Evolutionary conservation across 2,888 invertebrate genomes (phyloP), one percentile per base, ranked within the genome.

Genomic region (Hydrotaea diabolus): DNA sequence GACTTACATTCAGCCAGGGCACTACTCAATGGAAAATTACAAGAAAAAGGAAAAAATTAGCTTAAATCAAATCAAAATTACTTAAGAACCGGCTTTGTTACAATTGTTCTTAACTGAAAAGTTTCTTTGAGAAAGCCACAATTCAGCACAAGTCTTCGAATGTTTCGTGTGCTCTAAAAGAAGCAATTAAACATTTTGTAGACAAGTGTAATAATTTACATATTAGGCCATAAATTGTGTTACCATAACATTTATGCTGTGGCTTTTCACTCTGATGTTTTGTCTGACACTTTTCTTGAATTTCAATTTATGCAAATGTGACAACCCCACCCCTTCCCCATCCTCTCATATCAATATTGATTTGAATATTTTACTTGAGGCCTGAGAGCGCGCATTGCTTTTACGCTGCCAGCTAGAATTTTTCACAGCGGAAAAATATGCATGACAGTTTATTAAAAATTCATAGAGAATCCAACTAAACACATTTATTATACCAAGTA

Each of bases 261-360:
- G 46, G 69, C n/a, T 46, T 69, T 19, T 31, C 2, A 31, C 31
- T 21, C 46, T 69, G 69, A 39, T 19, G 19, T 26, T 23, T 69
- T n/a, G 69, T 46, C 46, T 69, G 69, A 69, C 69, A 69, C 69
- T 69, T 69, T 43, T 46, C 21, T 43, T 69, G 69, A 69, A 69
- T 69, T 69, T 19, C 21, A 69, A 69, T 69, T 69, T 69, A 69
- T 69, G 69, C 69, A 69, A 69, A 69, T n/a, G 17, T 31, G n/a
- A 17, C 17, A 17, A 21, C 55, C 55, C 21, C 19, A 4, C 21
- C 49, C 7, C 31, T 31, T 31, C 31, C 31, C 43, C 39, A 26
- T 15, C 5, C 23, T 11, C 15, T 15, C 15, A 26, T 23, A 59
- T 23, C 26, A 23, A 26, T 59, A 59, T 59, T 59, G 59, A 59